These are phyloP conservation scores for Sebastes kiyomatsui DNA, from an alignment of 2,797 vertebrate genomes.

Conservation along the genomic window DNA sequence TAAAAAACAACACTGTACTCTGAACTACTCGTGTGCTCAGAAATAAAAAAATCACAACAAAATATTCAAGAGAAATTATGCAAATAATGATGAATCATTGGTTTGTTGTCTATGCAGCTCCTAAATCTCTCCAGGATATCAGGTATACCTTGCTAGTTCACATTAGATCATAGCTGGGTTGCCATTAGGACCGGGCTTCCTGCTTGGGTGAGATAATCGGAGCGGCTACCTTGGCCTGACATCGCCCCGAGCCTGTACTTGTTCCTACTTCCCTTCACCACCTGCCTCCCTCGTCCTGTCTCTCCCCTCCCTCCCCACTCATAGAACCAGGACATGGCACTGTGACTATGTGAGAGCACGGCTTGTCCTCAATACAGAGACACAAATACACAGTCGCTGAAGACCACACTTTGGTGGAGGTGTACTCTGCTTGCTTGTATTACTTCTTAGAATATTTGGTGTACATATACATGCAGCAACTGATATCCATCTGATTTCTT, in stretches of 20 bases:
- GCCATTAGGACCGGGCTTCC: constrained; percentile 36
- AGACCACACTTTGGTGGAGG: not conserved
- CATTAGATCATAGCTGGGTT: constrained; percentile 51
- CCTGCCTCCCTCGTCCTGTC: constrained; percentile 60
- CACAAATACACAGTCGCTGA: constrained; percentile 34
- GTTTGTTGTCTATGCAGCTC: not conserved
- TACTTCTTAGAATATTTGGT: not conserved
- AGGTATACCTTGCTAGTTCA: constrained; percentile 40
- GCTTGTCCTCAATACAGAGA: constrained; percentile 62
- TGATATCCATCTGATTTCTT: constrained; percentile 29
- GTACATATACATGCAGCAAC: not conserved
- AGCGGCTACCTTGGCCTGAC: constrained; percentile 75
- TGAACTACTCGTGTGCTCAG: not conserved
- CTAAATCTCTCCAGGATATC: constrained; percentile 13
- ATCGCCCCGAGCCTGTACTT: constrained; percentile 66
- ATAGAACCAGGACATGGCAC: constrained; percentile 57
- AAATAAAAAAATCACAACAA: not conserved
- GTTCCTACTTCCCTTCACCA: constrained; percentile 67
- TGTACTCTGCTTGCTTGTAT: not conserved
- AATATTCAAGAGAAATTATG: not conserved
- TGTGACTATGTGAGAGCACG: constrained; percentile 47
- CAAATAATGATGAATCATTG: constrained; percentile 16
- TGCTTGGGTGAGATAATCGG: constrained; percentile 63
- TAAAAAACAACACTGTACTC: not conserved
- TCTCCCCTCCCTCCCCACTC: constrained; percentile 18